These are phyloP conservation scores for Tillus elongatus DNA, from an alignment of 2,888 invertebrate genomes.

Conservation along the genomic window DNA sequence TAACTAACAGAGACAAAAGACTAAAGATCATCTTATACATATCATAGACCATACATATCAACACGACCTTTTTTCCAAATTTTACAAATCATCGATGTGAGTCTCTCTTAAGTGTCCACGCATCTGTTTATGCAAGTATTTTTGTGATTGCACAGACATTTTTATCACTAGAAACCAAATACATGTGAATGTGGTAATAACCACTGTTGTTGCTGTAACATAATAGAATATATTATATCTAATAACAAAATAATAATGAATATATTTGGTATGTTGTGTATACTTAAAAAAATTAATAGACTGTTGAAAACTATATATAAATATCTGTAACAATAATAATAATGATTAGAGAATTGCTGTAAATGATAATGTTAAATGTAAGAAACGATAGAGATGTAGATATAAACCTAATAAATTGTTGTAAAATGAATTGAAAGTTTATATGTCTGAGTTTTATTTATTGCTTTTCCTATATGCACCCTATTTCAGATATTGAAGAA, in stretches of 20 bases:
- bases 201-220: conserved; percentile 23
- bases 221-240: conserved; percentile 14
- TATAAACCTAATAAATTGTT: conserved; percentile 24
- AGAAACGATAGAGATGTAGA: conserved; percentile 18
- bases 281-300: conserved; percentile 26
- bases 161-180: not conserved
- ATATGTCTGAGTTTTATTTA: not conserved
- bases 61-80: too few relatives aligned
- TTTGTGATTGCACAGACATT: not conserved
- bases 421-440: conserved; percentile 24
- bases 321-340: too few relatives aligned
- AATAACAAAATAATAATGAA: conserved; percentile 15
- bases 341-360: too few relatives aligned
- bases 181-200: conserved; percentile 11
- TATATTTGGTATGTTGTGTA: conserved; percentile 29
- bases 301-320: conserved; percentile 26
- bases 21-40: too few relatives aligned
- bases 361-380: conserved; percentile 20
- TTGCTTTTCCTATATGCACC: not conserved
- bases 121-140: too few relatives aligned
- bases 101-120: too few relatives aligned
- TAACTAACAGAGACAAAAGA: too few relatives aligned
- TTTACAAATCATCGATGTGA: too few relatives aligned
- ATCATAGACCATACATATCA: too few relatives aligned
- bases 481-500: too few relatives aligned